phyloP scores from a whole-genome alignment of 2,113 vertebrate species.

The Echinops telfairi region DNA sequence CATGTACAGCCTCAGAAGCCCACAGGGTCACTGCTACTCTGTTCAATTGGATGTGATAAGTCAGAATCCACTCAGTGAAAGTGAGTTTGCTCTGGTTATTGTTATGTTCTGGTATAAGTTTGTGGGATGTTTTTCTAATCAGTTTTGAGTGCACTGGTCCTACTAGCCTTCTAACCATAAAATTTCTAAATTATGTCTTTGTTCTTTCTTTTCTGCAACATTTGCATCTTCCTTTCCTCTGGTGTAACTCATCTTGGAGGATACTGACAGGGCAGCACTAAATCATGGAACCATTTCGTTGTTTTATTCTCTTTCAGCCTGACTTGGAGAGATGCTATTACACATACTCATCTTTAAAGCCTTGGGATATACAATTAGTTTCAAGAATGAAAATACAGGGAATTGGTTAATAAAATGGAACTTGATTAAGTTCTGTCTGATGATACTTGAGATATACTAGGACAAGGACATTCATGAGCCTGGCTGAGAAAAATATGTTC shows the following conservation, averaged over 20 bases:
- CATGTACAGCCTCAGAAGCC: no score
- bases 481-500: neutral
- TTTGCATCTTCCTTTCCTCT: conserved; percentile 4
- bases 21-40: no score
- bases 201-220: conserved; percentile 5
- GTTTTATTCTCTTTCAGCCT: neutral
- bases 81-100: neutral
- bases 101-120: neutral
- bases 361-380: neutral
- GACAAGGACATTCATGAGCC: conserved; percentile 18
- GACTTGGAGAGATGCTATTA: conserved; percentile 39
- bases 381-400: conserved; percentile 28
- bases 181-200: conserved; percentile 18
- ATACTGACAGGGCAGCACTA: neutral
- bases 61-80: no score
- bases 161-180: conserved; percentile 1
- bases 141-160: neutral
- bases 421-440: conserved; percentile 54
- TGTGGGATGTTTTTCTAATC: neutral
- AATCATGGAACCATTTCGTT: neutral
- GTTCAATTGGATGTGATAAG: no score
- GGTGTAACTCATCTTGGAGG: conserved; percentile 9
- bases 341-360: conserved; percentile 44
- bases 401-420: conserved; percentile 45
- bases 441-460: conserved; percentile 57